Base-by-base conservation (phyloP, 1,140 invertebrate genomes). In the Halictus rubicundus region DNA sequence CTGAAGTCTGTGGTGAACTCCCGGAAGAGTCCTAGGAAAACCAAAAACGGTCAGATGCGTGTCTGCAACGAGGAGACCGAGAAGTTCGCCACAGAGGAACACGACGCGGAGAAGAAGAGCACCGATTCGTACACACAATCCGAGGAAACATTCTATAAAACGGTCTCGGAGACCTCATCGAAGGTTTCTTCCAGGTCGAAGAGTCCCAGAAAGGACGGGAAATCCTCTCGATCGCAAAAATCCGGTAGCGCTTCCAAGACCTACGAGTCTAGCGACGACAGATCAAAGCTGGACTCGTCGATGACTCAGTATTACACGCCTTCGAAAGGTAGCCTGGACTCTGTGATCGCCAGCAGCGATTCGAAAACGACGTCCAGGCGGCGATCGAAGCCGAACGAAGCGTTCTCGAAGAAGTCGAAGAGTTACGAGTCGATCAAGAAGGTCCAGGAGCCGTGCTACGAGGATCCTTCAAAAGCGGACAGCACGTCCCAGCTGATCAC, bases 371-470 rank as follows among this genome's bases (percentile, higher is more conserved):
- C 57, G 6, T 70, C 78, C 0, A 80, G 73, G 23, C 79, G 85
- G 39, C 79, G 59, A 1, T 65, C 82, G 0, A 79, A 82, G 25
- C 75, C 66, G 0, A 76, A 70, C 27, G 80, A 86, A 9, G 68
- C 68, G 4, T 88, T 86, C 42, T 89, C 90, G 1, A 92, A 93
- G 52, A 93, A 93, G 46, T 93, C 92, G 0, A 93, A 93, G 73
- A 93, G 92, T 57, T 93, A 89, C 68, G 92, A 93, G 37, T 92
- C 88, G 4, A 90, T 93, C 32, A 93, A 93, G 57, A 88, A 84
- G 7, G 86, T 70, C 27, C 83, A 88, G 23, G 85, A 87, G 25
- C 46, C 63, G 0, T 84, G 80, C 37, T 54, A 79, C 46, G 85
- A 80, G 0, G 82, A 84, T 14, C 37, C 80, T 60, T 69, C 75